Percentiles rank a stretch among this genome's conserved stretches.
Conservation (phyloP, 2,113 vertebrate genomes). For the Penelope pileata region DNA sequence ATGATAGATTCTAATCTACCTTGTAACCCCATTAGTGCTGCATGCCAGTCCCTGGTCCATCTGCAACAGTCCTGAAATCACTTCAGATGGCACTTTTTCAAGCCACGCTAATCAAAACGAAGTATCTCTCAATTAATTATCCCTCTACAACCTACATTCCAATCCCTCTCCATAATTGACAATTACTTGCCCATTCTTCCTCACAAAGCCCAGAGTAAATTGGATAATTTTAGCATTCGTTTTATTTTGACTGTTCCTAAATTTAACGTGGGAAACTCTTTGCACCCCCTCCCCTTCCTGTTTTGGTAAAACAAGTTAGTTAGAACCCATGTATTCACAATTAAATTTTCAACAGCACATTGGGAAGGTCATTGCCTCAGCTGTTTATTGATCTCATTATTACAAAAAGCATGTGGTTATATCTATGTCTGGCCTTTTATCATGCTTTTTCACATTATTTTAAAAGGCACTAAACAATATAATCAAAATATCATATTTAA, state of each 20-base stretch:
- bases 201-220: constrained; percentile 66
- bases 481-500: constrained; percentile 17
- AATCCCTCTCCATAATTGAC: constrained; percentile 58
- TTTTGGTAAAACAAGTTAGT: constrained; percentile 56
- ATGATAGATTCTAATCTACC: not conserved
- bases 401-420: not conserved
- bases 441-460: not conserved
- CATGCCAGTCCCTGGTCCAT: constrained; percentile 19
- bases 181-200: constrained; percentile 65
- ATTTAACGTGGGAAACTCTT: constrained; percentile 62
- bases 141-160: constrained; percentile 58
- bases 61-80: constrained; percentile 26
- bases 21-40: not conserved
- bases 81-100: constrained; percentile 69
- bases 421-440: not conserved
- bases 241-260: constrained; percentile 58
- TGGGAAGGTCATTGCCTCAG: constrained; percentile 21
- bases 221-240: constrained; percentile 46
- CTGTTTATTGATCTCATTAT: constrained; percentile 55
- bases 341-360: constrained; percentile 44
- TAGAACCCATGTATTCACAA: constrained; percentile 26
- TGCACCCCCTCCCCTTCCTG: constrained; percentile 27
- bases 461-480: not conserved
- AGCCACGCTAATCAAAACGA: constrained; percentile 59
- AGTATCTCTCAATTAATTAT: constrained; percentile 71